These are phyloP conservation scores for Atherinomorus stipes DNA, from an alignment of 2,113 vertebrate species.

Conservation along the genomic window DNA sequence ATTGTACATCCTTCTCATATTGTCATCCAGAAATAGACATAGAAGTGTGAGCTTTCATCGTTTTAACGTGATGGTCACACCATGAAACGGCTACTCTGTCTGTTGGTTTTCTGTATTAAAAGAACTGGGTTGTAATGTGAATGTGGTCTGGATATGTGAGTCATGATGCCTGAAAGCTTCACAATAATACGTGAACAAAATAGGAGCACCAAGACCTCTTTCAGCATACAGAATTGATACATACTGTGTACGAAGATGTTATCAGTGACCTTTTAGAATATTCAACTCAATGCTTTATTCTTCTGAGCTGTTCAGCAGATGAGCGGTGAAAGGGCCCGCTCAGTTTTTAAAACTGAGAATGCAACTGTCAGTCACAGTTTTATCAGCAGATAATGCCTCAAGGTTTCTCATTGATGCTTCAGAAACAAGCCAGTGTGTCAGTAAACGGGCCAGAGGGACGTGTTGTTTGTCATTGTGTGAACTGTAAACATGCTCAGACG, in stretches of 20 bases:
- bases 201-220: background rate
- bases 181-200: background rate
- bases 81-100: background rate
- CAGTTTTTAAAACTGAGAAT: no score
- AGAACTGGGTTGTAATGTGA: constrained; percentile 6
- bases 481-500: no score
- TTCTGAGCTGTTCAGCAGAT: background rate
- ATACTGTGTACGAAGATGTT: background rate
- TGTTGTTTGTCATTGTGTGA: no score
- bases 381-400: no score
- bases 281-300: background rate
- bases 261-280: background rate
- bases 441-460: no score
- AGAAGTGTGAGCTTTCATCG: background rate
- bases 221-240: background rate
- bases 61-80: constrained; percentile 4
- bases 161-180: constrained; percentile 21
- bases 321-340: background rate
- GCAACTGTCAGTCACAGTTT: no score
- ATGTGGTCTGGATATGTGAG: constrained; percentile 15
- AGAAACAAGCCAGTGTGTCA: no score
- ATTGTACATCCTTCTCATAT: background rate
- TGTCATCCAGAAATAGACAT: constrained; percentile 11
- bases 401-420: no score
- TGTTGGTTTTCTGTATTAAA: background rate